Percentiles rank a stretch among this genome's conserved stretches.
phyloP scores from a whole-genome alignment of 2,113 vertebrate species.

The Neofelis nebulosa region DNA sequence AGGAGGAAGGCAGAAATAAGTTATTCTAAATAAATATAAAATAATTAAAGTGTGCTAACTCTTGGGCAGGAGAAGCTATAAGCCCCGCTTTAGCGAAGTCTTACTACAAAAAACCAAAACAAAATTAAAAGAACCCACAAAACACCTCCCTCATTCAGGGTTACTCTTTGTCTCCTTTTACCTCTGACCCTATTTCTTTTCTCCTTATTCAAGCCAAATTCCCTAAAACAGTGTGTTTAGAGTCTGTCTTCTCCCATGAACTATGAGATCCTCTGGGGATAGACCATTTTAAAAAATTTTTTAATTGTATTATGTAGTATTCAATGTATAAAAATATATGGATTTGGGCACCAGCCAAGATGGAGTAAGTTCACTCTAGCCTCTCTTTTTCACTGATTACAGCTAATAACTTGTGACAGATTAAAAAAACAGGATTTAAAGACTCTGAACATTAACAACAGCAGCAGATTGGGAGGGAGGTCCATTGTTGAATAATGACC shows the following conservation, averaged over 20 bases:
- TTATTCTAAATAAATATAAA: slow-evolving; percentile 11
- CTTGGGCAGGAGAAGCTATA: not conserved
- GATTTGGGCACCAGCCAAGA: not conserved
- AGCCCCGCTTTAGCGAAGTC: not conserved
- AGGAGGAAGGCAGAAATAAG: not conserved
- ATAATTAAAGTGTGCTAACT: not conserved
- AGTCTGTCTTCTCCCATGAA: not conserved
- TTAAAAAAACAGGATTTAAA: not conserved
- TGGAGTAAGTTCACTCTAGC: not conserved
- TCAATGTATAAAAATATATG: not conserved
- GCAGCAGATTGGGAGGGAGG: not conserved
- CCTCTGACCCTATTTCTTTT: not conserved
- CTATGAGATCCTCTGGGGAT: not conserved
- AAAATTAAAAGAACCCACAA: not conserved
- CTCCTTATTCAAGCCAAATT: not conserved
- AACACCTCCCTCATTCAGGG: not conserved
- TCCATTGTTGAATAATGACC: not conserved
- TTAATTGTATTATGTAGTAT: not conserved
- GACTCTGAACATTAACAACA: not conserved
- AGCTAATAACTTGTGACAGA: not conserved
- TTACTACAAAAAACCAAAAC: not conserved
- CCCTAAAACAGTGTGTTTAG: not conserved
- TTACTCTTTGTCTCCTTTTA: not conserved
- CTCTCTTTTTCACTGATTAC: not conserved
- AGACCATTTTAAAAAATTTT: too few relatives aligned